phyloP scores from a whole-genome alignment of 2,113 vertebrate species.

The Mesitornis unicolor region DNA sequence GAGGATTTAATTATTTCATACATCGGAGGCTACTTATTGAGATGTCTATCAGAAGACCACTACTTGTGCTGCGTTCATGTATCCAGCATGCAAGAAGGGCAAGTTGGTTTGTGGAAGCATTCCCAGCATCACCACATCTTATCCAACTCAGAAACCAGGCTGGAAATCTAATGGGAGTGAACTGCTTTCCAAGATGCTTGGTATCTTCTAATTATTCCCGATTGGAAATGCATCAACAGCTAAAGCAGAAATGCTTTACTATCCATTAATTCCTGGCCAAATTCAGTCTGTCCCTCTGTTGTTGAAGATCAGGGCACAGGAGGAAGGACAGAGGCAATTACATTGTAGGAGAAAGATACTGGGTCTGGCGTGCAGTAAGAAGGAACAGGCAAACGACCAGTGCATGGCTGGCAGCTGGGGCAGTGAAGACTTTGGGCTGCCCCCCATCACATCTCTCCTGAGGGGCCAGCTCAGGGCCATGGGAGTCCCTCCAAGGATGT shows the following conservation, averaged over 20 bases:
- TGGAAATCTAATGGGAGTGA: constrained; percentile 12
- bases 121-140: neutral
- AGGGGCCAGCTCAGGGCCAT: rapidly evolving
- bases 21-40: neutral
- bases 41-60: neutral
- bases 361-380: rapidly evolving
- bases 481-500: rapidly evolving
- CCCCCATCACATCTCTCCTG: too few relatives aligned
- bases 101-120: constrained; percentile 5
- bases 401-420: rapidly evolving
- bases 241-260: neutral
- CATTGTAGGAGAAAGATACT: neutral
- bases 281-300: neutral
- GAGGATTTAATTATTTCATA: neutral
- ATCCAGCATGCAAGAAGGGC: neutral
- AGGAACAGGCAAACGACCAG: too few relatives aligned
- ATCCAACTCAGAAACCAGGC: constrained; percentile 12
- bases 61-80: neutral
- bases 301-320: neutral
- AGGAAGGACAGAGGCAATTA: neutral
- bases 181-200: constrained; percentile 15
- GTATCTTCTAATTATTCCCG: constrained; percentile 26
- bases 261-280: neutral
- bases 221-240: constrained; percentile 15
- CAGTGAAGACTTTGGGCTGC: neutral